Conservation (phyloP, 2,888 invertebrate genomes). For the Calliphora vomitoria region DNA sequence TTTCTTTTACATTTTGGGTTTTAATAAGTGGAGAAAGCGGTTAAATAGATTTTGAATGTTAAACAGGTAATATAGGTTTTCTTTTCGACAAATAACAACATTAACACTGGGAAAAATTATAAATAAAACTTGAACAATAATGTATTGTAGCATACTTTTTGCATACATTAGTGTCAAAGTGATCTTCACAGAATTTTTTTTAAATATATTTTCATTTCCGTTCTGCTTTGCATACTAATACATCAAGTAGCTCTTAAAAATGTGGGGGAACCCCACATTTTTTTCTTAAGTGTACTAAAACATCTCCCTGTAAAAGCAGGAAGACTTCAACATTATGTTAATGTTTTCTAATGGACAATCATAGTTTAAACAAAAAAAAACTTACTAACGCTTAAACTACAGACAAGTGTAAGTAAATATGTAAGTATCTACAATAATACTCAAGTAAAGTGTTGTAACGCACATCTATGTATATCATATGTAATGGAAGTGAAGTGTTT, state of each 20-base stretch:
- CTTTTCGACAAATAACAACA: background rate
- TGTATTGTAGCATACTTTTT: too few relatives aligned
- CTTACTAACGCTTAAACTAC: background rate
- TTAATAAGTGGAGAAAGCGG: constrained; percentile 66
- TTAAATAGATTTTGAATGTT: constrained; percentile 33
- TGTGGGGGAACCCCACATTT: background rate
- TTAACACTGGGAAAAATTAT: background rate
- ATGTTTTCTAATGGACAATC: background rate
- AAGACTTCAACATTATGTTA: constrained; percentile 24
- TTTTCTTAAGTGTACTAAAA: constrained; percentile 23
- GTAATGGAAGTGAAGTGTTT: constrained; percentile 30
- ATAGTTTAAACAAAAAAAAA: background rate
- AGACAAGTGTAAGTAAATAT: too few relatives aligned
- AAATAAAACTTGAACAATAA: too few relatives aligned
- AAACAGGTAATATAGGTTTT: constrained; percentile 26
- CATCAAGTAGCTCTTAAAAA: background rate
- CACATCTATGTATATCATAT: background rate
- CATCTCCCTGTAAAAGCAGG: constrained; percentile 51
- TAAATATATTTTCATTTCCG: background rate
- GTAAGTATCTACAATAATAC: constrained; percentile 15
- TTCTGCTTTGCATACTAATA: background rate
- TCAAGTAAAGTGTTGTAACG: constrained; percentile 31
- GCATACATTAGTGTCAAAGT: too few relatives aligned
- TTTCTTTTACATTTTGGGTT: constrained; percentile 10
- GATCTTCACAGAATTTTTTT: too few relatives aligned